Base-by-base conservation (phyloP, 2,888 invertebrate genomes). In the Lysandra bellargus region DNA sequence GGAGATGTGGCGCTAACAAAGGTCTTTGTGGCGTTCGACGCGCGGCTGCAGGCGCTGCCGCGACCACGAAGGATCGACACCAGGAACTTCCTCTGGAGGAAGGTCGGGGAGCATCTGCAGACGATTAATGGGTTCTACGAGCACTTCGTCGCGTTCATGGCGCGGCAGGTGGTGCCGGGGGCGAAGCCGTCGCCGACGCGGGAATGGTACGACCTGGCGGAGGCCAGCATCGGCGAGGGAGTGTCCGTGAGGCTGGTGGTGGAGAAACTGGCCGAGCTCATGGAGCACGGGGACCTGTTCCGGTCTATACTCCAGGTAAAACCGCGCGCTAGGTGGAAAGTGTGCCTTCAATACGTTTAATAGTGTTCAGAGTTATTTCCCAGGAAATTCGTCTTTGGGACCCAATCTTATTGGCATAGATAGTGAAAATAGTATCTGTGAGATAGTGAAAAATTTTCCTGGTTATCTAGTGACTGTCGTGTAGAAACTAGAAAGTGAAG, bases 61-160 rank as follows among this genome's bases (percentile, higher is more conserved):
- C 83, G 83, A 79, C 81, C 87, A 53, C 88, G 87, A 78, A 85
- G 90, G 44, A 87, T 90, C 14, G 85, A 88, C 44, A 80, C 92
- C 44, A 84, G 87, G 44, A 86, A 95, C 6, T 97, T 96, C 95
- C 89, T 96, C 81, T 97, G 97, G 96, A 95, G 92, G 60, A 92
- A 95, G 79, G 92, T 96, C 1, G 93, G 96, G 80, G 93, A 95
- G 57, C 96, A 96, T 86, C 87, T 97, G 84, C 91, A 95, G 75
- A 90, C 95, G 30, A 93, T 98, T 53, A 96, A 96, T 81, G 96
- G 96, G 0, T 88, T 97, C 79, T 97, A 97, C 87, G 95, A 95
- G 82, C 95, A 95, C 75, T 97, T 97, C 87, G 90, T 96, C 80
- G 93, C 95, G 83, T 96, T 96, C 87, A 95, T 96, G 81, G 84